A percentile compares a stretch with the other conserved stretches of the same genome.
These are phyloP conservation scores for Eilema sororculum DNA, from an alignment of 2,888 invertebrate genomes.

Conservation along the genomic window DNA sequence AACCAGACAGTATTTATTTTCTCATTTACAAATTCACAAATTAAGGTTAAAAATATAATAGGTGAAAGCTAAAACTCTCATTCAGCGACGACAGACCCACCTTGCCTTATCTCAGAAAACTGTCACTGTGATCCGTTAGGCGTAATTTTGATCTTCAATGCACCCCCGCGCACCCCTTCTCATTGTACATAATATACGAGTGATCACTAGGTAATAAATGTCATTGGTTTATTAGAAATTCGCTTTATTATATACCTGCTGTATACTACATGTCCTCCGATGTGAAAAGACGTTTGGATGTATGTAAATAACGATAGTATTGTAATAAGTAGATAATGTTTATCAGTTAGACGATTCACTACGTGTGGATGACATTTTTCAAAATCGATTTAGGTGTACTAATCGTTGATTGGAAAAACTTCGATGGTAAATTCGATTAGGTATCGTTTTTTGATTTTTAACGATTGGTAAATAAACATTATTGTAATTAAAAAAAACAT, in stretches of 20 bases:
- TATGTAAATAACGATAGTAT: conserved; percentile 64
- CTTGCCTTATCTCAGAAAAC: conserved; percentile 84
- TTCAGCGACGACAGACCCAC: conserved; percentile 70
- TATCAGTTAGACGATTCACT: conserved; percentile 34
- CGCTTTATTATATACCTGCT: conserved; percentile 50
- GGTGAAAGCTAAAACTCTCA: conserved; percentile 30
- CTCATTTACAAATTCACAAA: too few species aligned
- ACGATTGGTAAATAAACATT: conserved; percentile 2
- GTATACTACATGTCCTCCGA: conserved; percentile 51
- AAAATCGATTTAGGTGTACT: conserved; percentile 14
- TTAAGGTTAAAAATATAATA: neutral
- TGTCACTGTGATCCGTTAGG: conserved; percentile 84
- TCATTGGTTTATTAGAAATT: conserved; percentile 52
- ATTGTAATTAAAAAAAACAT: neutral
- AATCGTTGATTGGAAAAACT: neutral
- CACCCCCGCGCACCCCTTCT: conserved; percentile 44
- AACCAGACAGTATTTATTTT: too few species aligned
- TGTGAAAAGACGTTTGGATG: conserved; percentile 57
- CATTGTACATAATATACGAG: conserved; percentile 51
- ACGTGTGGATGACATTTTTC: conserved; percentile 6
- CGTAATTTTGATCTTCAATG: conserved; percentile 69
- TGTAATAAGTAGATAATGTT: conserved; percentile 59
- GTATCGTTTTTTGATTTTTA: conserved; percentile 1
- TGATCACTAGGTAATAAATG: conserved; percentile 46
- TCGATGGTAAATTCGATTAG: conserved; percentile 4